Base-by-base conservation (phyloP, 37 sponge, comb jelly and placozoan genomes). In the Spongilla lacustris region DNA sequence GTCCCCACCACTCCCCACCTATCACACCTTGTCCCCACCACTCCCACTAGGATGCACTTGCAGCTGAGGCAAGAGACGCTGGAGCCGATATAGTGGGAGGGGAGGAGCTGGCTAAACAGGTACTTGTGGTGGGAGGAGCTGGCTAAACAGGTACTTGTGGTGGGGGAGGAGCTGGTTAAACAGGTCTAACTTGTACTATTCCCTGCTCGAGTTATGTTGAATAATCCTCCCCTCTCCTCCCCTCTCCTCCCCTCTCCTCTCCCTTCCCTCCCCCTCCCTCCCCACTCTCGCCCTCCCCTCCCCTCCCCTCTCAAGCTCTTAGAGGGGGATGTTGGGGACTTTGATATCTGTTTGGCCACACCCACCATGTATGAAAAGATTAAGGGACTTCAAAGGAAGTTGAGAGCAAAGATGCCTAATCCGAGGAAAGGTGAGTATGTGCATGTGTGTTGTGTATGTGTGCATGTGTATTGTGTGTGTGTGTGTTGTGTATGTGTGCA, bases 11-110 rank as follows among this genome's bases (percentile, higher is more conserved):
- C 46, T 46, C 46, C 46, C 4, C 46, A 4, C 46, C 8, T 8
- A 4, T 46, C 46, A 46, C 46, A 4, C 8, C 46, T 46, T 8
- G 8, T 10, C 46, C 46, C 8, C 46, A 4, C 8, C 46, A 46
- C 46, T 46, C 46, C 46, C 46, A 46, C 46, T 8, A 89, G 78
- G 83, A 73, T n/a, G 25, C 31, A 12, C 24, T 71, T 0, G 66
- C 28, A 13, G 58, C 74, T 0, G 75, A 67, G 37, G 68, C 80
- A 23, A 37, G 21, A 19, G 22, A 76, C n/a, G 89, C 84, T 34
- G 93, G 87, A 26, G 84, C 90, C 17, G 83, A 82, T 67, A 68
- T 86, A 14, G 66, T 86, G 32, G 93, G 93, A n/a, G 83, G 82
- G 25, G 68, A 67, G 70, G 90, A 89, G 13, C 28, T 86, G 19